Base-by-base conservation (phyloP, 1,140 invertebrate genomes). In the Asobara japonica region DNA sequence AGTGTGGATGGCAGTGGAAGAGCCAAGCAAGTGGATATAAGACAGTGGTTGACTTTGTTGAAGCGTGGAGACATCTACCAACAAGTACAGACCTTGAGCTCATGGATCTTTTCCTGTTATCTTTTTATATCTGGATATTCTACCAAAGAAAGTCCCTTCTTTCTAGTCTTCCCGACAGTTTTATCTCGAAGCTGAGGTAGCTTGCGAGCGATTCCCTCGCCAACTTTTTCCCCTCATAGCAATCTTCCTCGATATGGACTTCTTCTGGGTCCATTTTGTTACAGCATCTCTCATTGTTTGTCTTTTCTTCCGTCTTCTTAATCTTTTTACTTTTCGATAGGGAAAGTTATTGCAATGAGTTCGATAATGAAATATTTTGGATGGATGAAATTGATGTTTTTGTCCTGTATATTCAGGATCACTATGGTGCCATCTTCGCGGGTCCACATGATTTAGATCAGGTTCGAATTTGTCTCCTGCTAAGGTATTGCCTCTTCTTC, bases 181-280 rank as follows among this genome's bases (percentile, higher is more conserved):
- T 62, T 62, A 62, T 62, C 60, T 62, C 29, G 13, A 31, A 16
- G 29, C 25, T 16, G 27, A 16, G 41, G 18, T 13, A 62, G 27
- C 25, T 62, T 62, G 13, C 60, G 27, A 62, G 29, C 60, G 60
- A 62, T 62, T 62, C 29, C 5, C 27, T 29, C n/a, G 11, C 51
- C 27, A 60, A 62, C 60, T 62, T 62, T 62, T 62, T 62, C n/a
- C n/a, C 29, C 31, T 62, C 29, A 62, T 62, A 62, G 60, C 60
- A 62, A 62, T 62, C 60, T 62, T 62, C 60, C 29, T 62, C 60
- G 60, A 62, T 62, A 62, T 62, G 29, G 60, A 62, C 60, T 62
- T 30, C 29, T 62, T 56, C 20, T 10, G 51, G 25, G 51, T 56
- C 22, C 51, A 22, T 56, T n/a, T n/a, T 56, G 51, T 4, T 56